A percentile compares a stretch with the other conserved stretches of the same genome.
Evolutionary conservation across 2,888 invertebrate species (phyloP).

Genomic region (Caenorhabditis angaria): DNA sequence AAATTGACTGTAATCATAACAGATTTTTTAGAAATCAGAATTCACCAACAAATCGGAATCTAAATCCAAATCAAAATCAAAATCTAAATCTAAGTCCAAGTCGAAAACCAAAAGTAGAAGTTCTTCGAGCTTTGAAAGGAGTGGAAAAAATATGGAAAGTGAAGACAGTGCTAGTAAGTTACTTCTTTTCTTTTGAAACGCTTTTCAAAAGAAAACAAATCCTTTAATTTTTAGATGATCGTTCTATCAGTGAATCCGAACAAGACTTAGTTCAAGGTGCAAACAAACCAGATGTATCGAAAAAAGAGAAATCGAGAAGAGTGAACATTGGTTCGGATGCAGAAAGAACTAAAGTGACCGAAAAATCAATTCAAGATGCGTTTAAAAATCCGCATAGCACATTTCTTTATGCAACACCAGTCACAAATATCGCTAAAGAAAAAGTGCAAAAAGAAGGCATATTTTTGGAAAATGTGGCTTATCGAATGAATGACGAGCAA

Average conservation of each 20-base stretch:
- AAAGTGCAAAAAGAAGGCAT: not conserved
- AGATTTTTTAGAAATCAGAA: too few relatives aligned
- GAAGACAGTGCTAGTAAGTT: not conserved
- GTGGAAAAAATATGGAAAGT: too few relatives aligned
- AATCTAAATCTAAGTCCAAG: too few relatives aligned
- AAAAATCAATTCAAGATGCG: slow-evolving; percentile 1
- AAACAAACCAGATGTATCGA: too few relatives aligned
- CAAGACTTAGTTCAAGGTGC: too few relatives aligned
- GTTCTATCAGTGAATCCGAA: not conserved
- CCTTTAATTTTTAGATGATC: not conserved
- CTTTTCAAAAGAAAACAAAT: not conserved
- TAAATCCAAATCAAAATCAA: too few relatives aligned
- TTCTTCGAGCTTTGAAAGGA: not conserved
- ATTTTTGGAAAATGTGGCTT: not conserved
- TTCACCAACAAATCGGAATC: too few relatives aligned
- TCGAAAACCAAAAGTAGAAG: slow-evolving; percentile 6
- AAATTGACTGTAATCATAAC: too few relatives aligned
- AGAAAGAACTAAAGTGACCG: not conserved
- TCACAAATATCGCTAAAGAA: slow-evolving; percentile 6
- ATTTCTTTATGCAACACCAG: slow-evolving; percentile 5
- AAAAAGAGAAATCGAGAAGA: not conserved
- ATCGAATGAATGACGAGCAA: not conserved
- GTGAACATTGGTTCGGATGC: too few relatives aligned
- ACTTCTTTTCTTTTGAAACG: too few relatives aligned
- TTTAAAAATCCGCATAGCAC: slow-evolving; percentile 8